Conservation (phyloP, 2,888 invertebrate genomes). For the Heliconius charithonia region DNA sequence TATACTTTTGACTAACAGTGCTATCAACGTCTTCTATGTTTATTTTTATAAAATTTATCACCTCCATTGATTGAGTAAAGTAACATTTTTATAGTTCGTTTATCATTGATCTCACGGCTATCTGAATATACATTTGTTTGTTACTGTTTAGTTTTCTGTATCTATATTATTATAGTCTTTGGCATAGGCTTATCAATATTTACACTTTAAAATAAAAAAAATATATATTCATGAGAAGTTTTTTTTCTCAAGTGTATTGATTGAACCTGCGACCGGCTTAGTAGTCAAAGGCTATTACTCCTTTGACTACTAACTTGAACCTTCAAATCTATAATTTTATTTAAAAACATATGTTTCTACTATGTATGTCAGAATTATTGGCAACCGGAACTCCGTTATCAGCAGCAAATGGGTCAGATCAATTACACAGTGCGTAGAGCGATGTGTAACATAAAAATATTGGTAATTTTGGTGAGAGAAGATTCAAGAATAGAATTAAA, state of each 20-base stretch:
- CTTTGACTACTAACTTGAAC: not conserved
- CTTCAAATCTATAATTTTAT: not conserved
- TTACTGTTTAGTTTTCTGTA: no score
- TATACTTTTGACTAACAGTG: no score
- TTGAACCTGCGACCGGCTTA: not conserved
- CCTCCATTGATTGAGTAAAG: no score
- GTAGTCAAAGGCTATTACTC: not conserved
- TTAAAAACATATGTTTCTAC: not conserved
- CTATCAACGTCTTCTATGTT: no score
- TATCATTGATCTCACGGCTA: no score
- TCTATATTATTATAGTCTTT: no score
- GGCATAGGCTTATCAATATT: no score
- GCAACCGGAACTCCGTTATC: constrained; percentile 54
- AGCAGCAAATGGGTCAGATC: constrained; percentile 48
- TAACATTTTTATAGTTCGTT: no score
- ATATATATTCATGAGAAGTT: no score
- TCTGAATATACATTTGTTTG: no score
- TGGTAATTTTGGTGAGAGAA: not conserved
- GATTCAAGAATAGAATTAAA: not conserved
- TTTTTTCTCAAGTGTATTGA: not conserved
- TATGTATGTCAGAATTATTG: constrained; percentile 27
- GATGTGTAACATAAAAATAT: constrained; percentile 8
- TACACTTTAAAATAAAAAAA: no score
- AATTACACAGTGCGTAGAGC: constrained; percentile 41
- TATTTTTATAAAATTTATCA: no score